Percentiles rank a stretch among this genome's conserved stretches.
phyloP scores from a whole-genome alignment of 2,113 vertebrate genomes.

The Onychostruthus taczanowskii region DNA sequence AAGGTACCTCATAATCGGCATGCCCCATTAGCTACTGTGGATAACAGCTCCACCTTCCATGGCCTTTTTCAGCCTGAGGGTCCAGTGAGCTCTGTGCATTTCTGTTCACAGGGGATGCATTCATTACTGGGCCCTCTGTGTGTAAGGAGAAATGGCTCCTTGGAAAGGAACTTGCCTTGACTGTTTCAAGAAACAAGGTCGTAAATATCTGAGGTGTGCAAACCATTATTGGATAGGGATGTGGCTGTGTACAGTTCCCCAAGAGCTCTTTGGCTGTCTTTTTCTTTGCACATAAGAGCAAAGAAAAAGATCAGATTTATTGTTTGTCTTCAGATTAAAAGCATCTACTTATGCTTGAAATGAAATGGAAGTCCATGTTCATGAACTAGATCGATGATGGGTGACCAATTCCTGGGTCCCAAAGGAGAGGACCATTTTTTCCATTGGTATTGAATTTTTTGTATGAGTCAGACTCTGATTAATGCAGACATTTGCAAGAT shows the following conservation, averaged over 20 bases:
- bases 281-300: background rate
- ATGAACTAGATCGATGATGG: background rate
- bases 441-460: background rate
- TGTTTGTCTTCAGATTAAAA: background rate
- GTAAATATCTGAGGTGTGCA: background rate
- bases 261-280: background rate
- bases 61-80: background rate
- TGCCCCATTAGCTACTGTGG: background rate
- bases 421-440: background rate
- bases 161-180: background rate
- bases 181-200: background rate
- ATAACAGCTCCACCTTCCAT: background rate
- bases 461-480: background rate
- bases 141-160: background rate
- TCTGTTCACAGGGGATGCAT: background rate
- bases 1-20: background rate
- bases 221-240: background rate
- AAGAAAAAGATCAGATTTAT: background rate
- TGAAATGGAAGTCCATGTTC: background rate
- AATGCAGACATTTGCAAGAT: background rate
- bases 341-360: background rate
- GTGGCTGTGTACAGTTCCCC: background rate
- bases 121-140: background rate
- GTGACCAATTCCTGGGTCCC: background rate
- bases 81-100: background rate